phyloP scores from a whole-genome alignment of 2,113 vertebrate species.

The Phyllopteryx taeniolatus region DNA sequence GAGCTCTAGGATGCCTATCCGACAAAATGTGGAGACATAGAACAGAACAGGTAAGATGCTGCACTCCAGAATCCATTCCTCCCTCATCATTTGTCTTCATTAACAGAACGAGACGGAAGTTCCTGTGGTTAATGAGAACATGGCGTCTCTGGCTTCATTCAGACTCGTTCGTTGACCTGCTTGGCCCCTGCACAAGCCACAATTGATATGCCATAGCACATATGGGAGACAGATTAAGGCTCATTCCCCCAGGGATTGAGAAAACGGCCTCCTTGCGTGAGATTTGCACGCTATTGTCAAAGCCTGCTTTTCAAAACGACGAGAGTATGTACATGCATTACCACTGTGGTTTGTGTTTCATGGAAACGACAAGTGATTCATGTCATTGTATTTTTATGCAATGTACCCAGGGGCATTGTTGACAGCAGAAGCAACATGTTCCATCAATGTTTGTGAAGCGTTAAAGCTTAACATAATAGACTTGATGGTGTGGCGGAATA shows the following conservation, averaged over 20 bases:
- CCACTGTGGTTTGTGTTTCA: not conserved
- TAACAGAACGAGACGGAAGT: conserved; percentile 35
- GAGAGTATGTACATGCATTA: conserved; percentile 8
- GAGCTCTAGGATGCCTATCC: conserved; percentile 93
- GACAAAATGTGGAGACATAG: conserved; percentile 31
- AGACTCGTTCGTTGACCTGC: conserved; percentile 65
- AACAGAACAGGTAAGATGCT: conserved; percentile 60
- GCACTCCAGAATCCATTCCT: conserved; percentile 8
- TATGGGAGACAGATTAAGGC: conserved; percentile 58
- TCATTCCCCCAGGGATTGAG: conserved; percentile 43
- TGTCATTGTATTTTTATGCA: not conserved
- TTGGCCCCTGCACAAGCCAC: conserved; percentile 59
- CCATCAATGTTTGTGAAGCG: not conserved
- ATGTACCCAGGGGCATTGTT: not conserved
- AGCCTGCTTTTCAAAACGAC: conserved; percentile 38
- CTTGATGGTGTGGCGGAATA: not conserved
- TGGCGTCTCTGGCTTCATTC: conserved; percentile 55
- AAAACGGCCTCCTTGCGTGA: conserved; percentile 41
- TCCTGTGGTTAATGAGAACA: conserved; percentile 56
- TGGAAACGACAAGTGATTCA: not conserved
- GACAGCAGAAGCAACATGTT: not conserved
- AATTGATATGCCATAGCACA: conserved; percentile 59
- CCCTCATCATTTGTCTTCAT: conserved; percentile 57
- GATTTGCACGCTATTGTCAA: conserved; percentile 61
- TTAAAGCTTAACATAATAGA: not conserved